phyloP scores from a whole-genome alignment of 1,140 invertebrate species.

The Sitodiplosis mosellana region DNA sequence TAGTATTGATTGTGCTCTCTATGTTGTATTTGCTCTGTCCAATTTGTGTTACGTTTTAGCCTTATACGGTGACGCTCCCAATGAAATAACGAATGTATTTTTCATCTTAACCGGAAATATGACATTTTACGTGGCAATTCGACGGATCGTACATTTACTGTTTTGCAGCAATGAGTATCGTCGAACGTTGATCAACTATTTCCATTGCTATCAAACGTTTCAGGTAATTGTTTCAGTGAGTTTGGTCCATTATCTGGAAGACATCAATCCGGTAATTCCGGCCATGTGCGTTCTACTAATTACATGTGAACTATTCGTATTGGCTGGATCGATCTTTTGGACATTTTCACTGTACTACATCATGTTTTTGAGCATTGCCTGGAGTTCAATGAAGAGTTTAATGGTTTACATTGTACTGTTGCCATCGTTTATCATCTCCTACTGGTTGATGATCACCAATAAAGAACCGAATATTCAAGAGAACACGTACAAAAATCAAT shows the following conservation, averaged over 20 bases:
- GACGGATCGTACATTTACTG: background rate
- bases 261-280: background rate
- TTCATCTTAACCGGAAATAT: background rate
- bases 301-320: background rate
- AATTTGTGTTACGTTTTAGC: background rate
- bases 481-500: background rate
- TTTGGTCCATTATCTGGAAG: background rate
- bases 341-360: background rate
- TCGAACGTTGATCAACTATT: background rate
- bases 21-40: background rate
- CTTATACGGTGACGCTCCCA: background rate
- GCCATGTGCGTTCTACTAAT: background rate
- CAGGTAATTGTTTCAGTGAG: background rate
- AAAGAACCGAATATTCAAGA: background rate
- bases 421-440: background rate
- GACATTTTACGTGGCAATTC: background rate
- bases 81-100: background rate
- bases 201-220: conserved; percentile 1
- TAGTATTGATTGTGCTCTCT: background rate
- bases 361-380: background rate
- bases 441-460: background rate
- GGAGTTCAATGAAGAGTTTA: conserved; percentile 1
- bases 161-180: conserved; percentile 1
- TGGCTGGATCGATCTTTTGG: background rate
- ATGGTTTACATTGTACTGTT: background rate